Evolutionary conservation across 2,797 vertebrate genomes (phyloP).

Genomic region (Leptodactylus fallax): DNA sequence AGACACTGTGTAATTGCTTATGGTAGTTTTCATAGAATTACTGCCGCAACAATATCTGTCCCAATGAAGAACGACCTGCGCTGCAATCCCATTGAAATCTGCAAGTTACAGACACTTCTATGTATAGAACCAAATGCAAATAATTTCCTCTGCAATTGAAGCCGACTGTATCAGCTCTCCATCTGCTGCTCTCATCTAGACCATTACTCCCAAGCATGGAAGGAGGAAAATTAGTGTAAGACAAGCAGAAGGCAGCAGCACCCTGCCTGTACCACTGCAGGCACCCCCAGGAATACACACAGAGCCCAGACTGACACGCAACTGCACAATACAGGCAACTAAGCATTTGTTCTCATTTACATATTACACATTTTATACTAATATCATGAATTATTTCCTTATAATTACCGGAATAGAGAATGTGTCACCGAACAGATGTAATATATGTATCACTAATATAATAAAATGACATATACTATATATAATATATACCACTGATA

Average conservation of each 20-base stretch:
- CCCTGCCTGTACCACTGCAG: neutral
- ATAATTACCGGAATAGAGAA: neutral
- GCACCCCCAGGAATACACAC: neutral
- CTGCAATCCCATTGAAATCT: neutral
- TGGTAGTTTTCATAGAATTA: neutral
- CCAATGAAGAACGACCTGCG: neutral
- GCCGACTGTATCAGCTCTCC: constrained; percentile 10
- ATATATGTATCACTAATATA: neutral
- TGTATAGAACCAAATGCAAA: constrained; percentile 32
- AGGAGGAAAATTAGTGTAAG: neutral
- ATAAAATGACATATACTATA: no score
- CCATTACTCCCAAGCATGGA: neutral
- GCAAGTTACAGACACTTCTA: constrained; percentile 2
- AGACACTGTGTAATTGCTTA: neutral
- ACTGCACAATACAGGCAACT: no score
- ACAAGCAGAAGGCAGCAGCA: neutral
- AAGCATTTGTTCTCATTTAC: neutral
- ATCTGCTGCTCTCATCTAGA: constrained; percentile 31
- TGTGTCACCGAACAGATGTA: neutral
- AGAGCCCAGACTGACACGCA: no score
- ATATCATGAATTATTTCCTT: neutral
- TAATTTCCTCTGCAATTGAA: constrained; percentile 15
- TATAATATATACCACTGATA: no score
- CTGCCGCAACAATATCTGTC: neutral
- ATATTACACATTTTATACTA: neutral